Evolutionary conservation across 2,888 invertebrate species (phyloP).

Genomic region (Orthonychiurus folsomi): DNA sequence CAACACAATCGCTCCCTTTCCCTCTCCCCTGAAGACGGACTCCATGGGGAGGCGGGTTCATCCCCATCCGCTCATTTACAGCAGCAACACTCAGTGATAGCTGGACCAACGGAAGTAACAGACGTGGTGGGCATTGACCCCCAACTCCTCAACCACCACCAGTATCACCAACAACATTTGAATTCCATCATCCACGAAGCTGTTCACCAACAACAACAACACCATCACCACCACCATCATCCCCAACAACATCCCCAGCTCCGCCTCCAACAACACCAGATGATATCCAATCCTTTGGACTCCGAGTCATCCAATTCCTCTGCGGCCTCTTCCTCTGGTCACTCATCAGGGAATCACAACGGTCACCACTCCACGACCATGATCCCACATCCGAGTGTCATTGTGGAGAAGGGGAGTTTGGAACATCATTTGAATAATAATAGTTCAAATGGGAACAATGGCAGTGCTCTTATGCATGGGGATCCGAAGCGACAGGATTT

Average conservation of each 20-base stretch:
- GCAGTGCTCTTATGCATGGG: background rate
- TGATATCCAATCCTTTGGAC: constrained; percentile 2
- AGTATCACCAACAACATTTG: background rate
- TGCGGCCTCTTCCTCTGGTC: background rate
- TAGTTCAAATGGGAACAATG: constrained; percentile 6
- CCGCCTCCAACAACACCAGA: background rate
- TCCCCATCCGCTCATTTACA: no score
- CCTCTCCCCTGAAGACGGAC: no score
- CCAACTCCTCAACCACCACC: background rate
- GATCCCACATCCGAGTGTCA: constrained; percentile 27
- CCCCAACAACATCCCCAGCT: constrained; percentile 9
- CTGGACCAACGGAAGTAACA: background rate
- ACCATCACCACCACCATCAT: background rate
- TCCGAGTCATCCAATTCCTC: constrained; percentile 5
- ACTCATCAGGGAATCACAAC: background rate
- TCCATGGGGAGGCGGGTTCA: no score
- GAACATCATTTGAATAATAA: constrained; percentile 18
- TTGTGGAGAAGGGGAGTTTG: constrained; percentile 25
- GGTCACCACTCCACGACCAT: background rate
- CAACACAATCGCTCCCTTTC: no score
- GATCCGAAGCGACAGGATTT: constrained; percentile 8
- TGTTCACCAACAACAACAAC: background rate
- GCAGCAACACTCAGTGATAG: background rate
- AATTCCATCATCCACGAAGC: background rate
- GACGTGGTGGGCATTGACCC: background rate